Conservation (phyloP, 1,140 invertebrate species). For the Sarcophaga peregrina region DNA sequence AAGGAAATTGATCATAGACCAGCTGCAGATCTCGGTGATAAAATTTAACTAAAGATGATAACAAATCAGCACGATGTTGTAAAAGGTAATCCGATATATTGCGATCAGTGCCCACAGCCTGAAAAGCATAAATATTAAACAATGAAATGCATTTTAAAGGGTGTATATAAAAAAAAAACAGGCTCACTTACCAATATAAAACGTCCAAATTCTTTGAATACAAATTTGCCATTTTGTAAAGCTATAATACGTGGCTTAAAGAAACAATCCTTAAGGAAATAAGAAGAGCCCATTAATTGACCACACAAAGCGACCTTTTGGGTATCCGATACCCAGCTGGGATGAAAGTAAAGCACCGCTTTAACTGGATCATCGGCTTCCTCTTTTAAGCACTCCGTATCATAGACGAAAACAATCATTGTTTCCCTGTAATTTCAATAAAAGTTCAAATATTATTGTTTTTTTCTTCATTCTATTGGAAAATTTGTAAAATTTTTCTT, state of each 20-base stretch:
- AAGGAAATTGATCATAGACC: constrained; percentile 71
- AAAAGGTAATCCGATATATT: constrained; percentile 84
- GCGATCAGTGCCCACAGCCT: constrained; percentile 87
- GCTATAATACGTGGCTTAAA: constrained; percentile 78
- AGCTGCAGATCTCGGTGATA: constrained; percentile 82
- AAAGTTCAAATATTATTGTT: background rate
- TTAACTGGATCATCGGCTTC: constrained; percentile 88
- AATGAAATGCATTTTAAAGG: constrained; percentile 43
- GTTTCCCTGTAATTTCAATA: constrained; percentile 76
- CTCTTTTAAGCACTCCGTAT: constrained; percentile 78
- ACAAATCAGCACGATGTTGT: constrained; percentile 76
- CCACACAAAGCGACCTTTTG: constrained; percentile 83
- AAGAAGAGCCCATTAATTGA: constrained; percentile 83
- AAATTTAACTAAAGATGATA: constrained; percentile 79
- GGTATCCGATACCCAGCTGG: constrained; percentile 84
- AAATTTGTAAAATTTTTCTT: background rate
- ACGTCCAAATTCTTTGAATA: constrained; percentile 80
- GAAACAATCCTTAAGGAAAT: constrained; percentile 81
- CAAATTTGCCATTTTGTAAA: constrained; percentile 86
- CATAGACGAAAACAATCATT: constrained; percentile 89
- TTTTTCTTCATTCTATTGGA: background rate
- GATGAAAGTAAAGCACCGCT: constrained; percentile 89
- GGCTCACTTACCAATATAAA: constrained; percentile 75
- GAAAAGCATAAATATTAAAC: constrained; percentile 45
- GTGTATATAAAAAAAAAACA: too few species aligned